Base-by-base conservation (phyloP, 2,888 invertebrate genomes). In the Teleogryllus oceanicus region DNA sequence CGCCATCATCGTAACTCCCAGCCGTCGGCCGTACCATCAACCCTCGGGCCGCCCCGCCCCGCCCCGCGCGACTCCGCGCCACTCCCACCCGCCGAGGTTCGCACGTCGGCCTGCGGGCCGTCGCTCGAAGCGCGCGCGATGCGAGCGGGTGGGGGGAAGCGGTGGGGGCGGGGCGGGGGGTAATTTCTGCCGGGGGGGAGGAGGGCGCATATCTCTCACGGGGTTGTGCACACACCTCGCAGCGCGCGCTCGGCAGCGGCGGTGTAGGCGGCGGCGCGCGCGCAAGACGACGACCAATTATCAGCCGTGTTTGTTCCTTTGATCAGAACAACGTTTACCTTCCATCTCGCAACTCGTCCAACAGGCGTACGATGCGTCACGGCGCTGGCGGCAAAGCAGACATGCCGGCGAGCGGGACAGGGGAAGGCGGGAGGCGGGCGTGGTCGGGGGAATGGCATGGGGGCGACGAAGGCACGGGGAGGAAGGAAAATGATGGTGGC, bases 211-310 rank as follows among this genome's bases (percentile, higher is more conserved):
- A 37, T 37, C 24, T 37, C 62, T 13, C 18, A 62, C 18, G 62
- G 62, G 62, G 62, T 62, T 62, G 62, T 62, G 62, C 62, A 62
- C 62, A 62, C 62, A 62, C 18, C 62, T 18, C 62, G 62, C 62
- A 62, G 24, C 62, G 18, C 62, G 13, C 62, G 18, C 62, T 62
- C 62, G 62, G 24, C 62, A 2, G 62, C 62, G 62, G 18, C 62
- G 1, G 21, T 21, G 21, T 21, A 21, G 21, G 21, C 21, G 21
- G 21, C 21, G 1, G 21, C 21, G 16, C 18, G 16, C 13, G 62
- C 18, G 62, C 13, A 62, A 62, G 62, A 62, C 62, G 62, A 62
- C 62, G 62, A 62, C 62, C 62, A 62, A 62, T 62, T 62, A 62
- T 62, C 62, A 62, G 18, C 16, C 62, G 13, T 62, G 62, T 62